These are phyloP conservation scores for Gibbula magus DNA, from an alignment of 2,888 invertebrate genomes.

Conservation along the genomic window DNA sequence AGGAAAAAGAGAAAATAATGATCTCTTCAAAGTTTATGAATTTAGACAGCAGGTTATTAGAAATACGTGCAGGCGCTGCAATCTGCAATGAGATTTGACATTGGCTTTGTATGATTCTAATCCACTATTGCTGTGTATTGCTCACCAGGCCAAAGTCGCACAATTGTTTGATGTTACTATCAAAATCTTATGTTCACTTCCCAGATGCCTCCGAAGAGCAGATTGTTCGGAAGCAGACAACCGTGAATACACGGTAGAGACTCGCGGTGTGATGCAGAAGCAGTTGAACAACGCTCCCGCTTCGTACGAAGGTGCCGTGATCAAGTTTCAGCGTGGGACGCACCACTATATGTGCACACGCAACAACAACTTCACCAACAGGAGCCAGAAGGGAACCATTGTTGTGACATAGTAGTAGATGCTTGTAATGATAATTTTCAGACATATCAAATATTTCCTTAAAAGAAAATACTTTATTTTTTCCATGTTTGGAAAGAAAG, in stretches of 20 bases:
- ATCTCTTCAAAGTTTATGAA: too few species aligned
- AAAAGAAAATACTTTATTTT: too few species aligned
- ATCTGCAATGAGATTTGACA: too few species aligned
- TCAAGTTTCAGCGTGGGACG: slow-evolving; percentile 64
- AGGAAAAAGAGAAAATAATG: too few species aligned
- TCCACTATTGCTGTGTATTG: too few species aligned
- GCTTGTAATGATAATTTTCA: not conserved
- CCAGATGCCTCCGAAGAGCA: slow-evolving; percentile 27
- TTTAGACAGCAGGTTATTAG: too few species aligned
- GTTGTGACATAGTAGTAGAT: slow-evolving; percentile 42
- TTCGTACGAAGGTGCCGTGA: slow-evolving; percentile 70
- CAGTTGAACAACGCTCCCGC: slow-evolving; percentile 73
- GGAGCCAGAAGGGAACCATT: slow-evolving; percentile 71
- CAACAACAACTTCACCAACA: slow-evolving; percentile 73
- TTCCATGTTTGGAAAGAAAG: too few species aligned
- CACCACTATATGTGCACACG: slow-evolving; percentile 73
- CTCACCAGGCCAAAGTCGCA: too few species aligned
- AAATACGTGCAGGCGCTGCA: too few species aligned
- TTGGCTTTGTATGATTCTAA: too few species aligned
- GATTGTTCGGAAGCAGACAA: slow-evolving; percentile 28
- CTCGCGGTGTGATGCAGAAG: slow-evolving; percentile 55
- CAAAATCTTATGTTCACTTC: not conserved
- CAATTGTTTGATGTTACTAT: too few species aligned
- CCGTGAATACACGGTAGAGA: slow-evolving; percentile 42
- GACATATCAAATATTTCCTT: not conserved